Percentiles rank a stretch among this genome's conserved stretches.
Evolutionary conservation across 2,797 vertebrate species (phyloP).

Genomic region (Chelon auratus): DNA sequence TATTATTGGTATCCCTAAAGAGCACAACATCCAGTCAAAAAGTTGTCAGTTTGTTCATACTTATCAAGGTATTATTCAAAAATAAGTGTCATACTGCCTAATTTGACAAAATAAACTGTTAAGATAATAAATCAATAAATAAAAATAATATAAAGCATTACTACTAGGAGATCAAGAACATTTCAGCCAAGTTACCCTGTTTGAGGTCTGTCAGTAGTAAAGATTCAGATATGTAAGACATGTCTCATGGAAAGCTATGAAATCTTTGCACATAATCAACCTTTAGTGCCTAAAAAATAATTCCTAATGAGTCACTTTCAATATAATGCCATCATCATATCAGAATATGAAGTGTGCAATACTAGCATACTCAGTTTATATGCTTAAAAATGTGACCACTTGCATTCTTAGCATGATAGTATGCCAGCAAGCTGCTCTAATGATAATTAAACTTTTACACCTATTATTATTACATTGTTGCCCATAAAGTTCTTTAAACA

Average conservation of each 20-base stretch:
- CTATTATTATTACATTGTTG: too few species aligned
- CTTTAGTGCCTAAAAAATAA: too few species aligned
- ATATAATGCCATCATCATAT: too few species aligned
- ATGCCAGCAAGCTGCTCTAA: background rate
- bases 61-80: background rate
- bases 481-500: slow-evolving; percentile 1
- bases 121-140: background rate
- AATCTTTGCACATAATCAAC: background rate
- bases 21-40: background rate
- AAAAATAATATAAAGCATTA: background rate
- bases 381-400: too few species aligned
- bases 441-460: slow-evolving; percentile 23
- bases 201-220: background rate
- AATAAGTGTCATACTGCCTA: background rate
- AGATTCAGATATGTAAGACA: background rate
- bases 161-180: too few species aligned
- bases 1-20: background rate
- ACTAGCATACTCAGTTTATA: too few species aligned
- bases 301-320: background rate
- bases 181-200: background rate
- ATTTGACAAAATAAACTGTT: background rate
- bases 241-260: background rate
- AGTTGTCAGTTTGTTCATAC: background rate
- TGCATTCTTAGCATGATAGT: too few species aligned
- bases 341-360: too few species aligned